Conservation (phyloP, 1,140 invertebrate genomes). For the Hylyphantes graminicola region DNA sequence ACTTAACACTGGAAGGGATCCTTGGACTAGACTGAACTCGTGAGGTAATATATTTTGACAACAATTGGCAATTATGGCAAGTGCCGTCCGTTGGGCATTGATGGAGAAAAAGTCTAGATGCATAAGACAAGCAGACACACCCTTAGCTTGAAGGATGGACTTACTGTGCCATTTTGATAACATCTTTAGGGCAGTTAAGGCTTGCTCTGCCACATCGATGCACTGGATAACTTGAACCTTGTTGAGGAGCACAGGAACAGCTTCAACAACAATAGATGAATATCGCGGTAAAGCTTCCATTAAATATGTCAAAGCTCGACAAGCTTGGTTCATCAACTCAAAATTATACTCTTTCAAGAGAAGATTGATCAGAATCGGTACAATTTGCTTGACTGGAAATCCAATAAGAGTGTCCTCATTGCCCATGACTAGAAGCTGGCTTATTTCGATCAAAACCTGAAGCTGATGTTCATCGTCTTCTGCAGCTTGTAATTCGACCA, state of each 20-base stretch:
- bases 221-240: constrained; percentile 97
- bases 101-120: constrained; percentile 98
- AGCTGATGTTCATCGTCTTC: constrained; percentile 97
- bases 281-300: constrained; percentile 97
- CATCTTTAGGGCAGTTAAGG: constrained; percentile 95
- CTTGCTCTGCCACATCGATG: constrained; percentile 99
- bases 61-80: constrained; percentile 96
- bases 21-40: constrained; percentile 93
- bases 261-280: constrained; percentile 96
- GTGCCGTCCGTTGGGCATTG: constrained; percentile 91
- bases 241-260: constrained; percentile 93
- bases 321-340: constrained; percentile 99
- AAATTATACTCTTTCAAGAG: constrained; percentile 97
- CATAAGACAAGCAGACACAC: constrained; percentile 93
- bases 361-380: constrained; percentile 90
- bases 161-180: constrained; percentile 94
- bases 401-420: constrained; percentile 98
- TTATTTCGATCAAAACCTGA: constrained; percentile 98
- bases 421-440: constrained; percentile 98
- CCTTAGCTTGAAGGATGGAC: constrained; percentile 92
- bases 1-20: constrained; percentile 87
- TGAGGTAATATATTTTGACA: constrained; percentile 93
- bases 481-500: constrained; percentile 90
- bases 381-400: constrained; percentile 98
- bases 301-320: constrained; percentile 98